Evolutionary conservation across 92 coral and sea anemone species (phyloP).

Genomic region (Montipora capitata): DNA sequence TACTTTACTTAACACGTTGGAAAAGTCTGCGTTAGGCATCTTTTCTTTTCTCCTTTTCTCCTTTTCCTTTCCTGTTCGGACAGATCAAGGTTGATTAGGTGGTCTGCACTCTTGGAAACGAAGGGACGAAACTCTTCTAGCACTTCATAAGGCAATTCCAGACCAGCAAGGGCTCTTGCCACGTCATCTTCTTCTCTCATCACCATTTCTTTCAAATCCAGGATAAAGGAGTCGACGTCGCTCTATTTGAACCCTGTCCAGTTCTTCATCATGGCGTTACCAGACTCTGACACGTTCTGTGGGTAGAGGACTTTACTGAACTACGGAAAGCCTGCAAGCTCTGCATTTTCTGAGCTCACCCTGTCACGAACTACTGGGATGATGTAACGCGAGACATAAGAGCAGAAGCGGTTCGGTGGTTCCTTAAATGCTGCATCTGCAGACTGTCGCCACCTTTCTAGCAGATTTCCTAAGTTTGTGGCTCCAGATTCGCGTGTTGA

Average conservation of each 20-base stretch:
- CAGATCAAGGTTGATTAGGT: neutral
- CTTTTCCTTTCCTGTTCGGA: constrained; percentile 21
- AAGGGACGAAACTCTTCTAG: constrained; percentile 25
- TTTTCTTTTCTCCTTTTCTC: no score
- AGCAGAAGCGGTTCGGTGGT: constrained; percentile 46
- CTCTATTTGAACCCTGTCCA: constrained; percentile 19
- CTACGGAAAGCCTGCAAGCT: constrained; percentile 45
- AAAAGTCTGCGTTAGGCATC: no score
- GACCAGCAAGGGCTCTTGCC: constrained; percentile 16
- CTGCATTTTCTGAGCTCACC: constrained; percentile 30
- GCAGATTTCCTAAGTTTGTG: constrained; percentile 20
- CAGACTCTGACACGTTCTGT: constrained; percentile 39
- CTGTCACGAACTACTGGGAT: constrained; percentile 50
- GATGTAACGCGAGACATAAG: constrained; percentile 28
- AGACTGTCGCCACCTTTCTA: constrained; percentile 1
- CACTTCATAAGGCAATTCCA: constrained; percentile 11
- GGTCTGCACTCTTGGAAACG: constrained; percentile 19
- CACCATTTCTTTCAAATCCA: constrained; percentile 37
- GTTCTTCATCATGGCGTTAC: constrained; percentile 30
- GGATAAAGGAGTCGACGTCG: constrained; percentile 15
- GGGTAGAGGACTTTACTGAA: constrained; percentile 21
- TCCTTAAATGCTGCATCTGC: constrained; percentile 40
- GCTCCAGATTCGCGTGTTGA: constrained; percentile 44
- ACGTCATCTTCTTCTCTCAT: constrained; percentile 24
- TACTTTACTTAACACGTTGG: no score